Evolutionary conservation across 2,888 invertebrate genomes (phyloP).

Genomic region (Pristionchus exspectatus): DNA sequence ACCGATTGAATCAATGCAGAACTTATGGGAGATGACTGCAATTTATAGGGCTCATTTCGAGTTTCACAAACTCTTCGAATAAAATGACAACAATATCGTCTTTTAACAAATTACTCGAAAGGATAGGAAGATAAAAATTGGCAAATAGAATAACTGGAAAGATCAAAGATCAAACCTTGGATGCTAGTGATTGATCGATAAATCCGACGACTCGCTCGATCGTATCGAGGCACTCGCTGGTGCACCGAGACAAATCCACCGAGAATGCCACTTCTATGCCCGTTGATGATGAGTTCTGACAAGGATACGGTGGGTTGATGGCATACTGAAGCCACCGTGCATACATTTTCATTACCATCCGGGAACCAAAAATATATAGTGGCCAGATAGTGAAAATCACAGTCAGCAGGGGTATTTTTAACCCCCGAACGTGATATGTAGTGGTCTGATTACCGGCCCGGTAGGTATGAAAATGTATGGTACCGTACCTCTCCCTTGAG

Average conservation of each 20-base stretch:
- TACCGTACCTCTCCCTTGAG: constrained; percentile 38
- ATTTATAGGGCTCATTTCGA: background rate
- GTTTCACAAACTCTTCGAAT: too few species aligned
- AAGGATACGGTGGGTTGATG: background rate
- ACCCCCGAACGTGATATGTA: too few species aligned
- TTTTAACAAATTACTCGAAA: too few species aligned
- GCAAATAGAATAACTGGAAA: background rate
- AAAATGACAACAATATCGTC: too few species aligned
- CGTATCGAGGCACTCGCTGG: background rate
- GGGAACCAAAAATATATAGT: too few species aligned
- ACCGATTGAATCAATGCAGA: background rate
- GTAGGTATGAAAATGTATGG: too few species aligned
- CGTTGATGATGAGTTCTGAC: background rate
- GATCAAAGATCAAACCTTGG: background rate
- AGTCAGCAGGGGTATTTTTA: too few species aligned
- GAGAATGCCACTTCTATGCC: constrained; percentile 41
- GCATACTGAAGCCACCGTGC: background rate
- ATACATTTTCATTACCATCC: too few species aligned
- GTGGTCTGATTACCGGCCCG: too few species aligned
- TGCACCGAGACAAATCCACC: background rate
- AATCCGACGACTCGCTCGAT: background rate
- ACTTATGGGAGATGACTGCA: background rate
- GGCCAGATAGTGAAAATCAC: too few species aligned
- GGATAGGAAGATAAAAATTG: background rate
- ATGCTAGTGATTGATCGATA: background rate